Evolutionary conservation across 2,797 vertebrate genomes (phyloP), one percentile per base, ranked within the genome.

Genomic region (Discoglossus pictus): DNA sequence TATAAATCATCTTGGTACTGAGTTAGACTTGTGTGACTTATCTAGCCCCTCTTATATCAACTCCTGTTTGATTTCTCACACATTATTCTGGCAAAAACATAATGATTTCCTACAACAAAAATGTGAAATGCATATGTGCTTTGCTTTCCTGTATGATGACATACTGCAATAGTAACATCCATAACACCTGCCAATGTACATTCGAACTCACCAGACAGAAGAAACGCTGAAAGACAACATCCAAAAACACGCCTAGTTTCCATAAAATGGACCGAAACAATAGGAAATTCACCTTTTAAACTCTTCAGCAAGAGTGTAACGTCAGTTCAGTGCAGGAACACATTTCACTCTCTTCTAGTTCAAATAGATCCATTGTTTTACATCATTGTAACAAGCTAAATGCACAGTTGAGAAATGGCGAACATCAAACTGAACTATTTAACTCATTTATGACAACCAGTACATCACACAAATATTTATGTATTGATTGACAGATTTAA

Each of bases 241-340:
- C 17, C 31, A 18, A 62, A 69, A 44, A 69, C 67, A 69, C 53
- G 27, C 40, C 36, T 23, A 51, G 36, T 69, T 69, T 69, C 66
- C 66, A 62, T 62, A 47, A 20, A 55, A 31, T 44, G 7, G 23
- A 21, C 67, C 21, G 4, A 20, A 52, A 47, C 50, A 61, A 69
- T 47, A 62, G 59, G 50, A 62, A 51, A 55, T 10, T 39, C 42
- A 48, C 59, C 51, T 54, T 48, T 62, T 62, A 38, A 69, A 55
- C 67, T 47, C 50, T 55, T 27, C 16, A 55, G 39, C 42, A 69
- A 62, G 34, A 18, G 56, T 31, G 40, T 46, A 52, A 61, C 58
- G 67, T 69, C 67, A 62, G 42, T 36, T 55, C 48, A 62, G 17
- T 53, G 27, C 48, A 61, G 56, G 27, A 68, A 38, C 58, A 38